phyloP scores from a whole-genome alignment of 2,797 vertebrate species.

The Buphagus erythrorhynchus region DNA sequence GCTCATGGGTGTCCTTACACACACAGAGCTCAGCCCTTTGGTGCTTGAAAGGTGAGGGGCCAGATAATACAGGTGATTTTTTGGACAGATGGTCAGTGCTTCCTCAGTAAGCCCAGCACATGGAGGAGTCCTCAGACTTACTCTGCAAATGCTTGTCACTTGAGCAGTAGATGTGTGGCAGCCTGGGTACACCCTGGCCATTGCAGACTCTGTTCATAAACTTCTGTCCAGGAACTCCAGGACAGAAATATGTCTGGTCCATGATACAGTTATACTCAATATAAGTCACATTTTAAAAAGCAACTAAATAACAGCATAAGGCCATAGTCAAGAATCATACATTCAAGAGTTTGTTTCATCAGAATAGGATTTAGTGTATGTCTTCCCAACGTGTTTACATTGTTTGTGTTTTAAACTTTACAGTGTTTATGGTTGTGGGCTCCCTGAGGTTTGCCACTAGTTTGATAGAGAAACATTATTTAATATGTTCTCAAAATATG shows the following conservation, averaged over 20 bases:
- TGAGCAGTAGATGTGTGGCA: not conserved
- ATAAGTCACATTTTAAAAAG: not conserved
- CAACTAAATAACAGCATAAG: not conserved
- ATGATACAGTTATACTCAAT: fast-evolving
- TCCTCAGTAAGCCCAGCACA: not conserved
- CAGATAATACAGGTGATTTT: not conserved
- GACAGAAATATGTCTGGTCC: not conserved
- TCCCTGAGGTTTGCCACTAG: not conserved
- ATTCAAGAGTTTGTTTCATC: not conserved
- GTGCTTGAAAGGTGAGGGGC: not conserved
- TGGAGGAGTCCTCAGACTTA: not conserved
- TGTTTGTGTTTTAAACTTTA: not conserved
- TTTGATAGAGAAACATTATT: not conserved
- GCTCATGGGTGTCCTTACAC: not conserved
- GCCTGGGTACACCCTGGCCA: no score
- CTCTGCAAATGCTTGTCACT: not conserved
- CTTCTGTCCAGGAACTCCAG: not conserved
- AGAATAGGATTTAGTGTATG: not conserved
- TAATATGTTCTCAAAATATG: not conserved
- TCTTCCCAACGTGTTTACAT: not conserved
- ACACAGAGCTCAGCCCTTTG: not conserved
- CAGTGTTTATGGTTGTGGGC: not conserved
- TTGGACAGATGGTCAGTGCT: not conserved
- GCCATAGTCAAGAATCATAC: not conserved
- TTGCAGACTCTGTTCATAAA: not conserved